These are phyloP conservation scores for Diprion similis DNA, from an alignment of 1,140 invertebrate species.

Conservation along the genomic window DNA sequence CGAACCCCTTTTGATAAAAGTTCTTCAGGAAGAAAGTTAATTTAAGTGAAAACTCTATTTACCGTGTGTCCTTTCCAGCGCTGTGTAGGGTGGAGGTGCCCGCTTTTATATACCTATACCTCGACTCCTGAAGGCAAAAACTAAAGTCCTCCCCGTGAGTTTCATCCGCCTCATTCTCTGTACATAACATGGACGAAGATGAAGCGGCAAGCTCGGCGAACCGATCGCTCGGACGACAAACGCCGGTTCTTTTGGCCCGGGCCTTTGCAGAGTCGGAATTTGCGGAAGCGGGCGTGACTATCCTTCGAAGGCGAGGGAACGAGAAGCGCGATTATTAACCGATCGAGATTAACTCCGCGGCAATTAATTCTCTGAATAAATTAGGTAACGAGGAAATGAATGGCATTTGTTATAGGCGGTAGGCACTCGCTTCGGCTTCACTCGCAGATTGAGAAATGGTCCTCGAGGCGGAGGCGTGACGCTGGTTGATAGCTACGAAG, in stretches of 20 bases:
- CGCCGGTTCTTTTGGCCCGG: not conserved
- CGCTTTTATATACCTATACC: no score
- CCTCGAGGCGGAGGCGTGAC: not conserved
- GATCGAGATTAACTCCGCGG: constrained; percentile 24
- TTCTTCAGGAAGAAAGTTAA: constrained; percentile 33
- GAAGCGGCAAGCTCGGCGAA: not conserved
- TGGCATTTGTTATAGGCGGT: constrained; percentile 19
- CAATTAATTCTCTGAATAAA: constrained; percentile 12
- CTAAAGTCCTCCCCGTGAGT: not conserved
- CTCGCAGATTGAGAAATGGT: not conserved
- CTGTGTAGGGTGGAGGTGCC: not conserved
- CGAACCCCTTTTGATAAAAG: constrained; percentile 9
- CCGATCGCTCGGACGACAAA: not conserved
- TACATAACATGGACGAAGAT: not conserved
- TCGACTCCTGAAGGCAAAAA: not conserved
- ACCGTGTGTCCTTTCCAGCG: constrained; percentile 24
- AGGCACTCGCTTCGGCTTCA: not conserved
- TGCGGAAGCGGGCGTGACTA: no score
- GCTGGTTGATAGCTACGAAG: no score
- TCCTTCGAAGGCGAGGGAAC: not conserved
- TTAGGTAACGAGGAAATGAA: constrained; percentile 19
- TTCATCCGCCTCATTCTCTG: not conserved
- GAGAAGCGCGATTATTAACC: not conserved
- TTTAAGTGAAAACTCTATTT: constrained; percentile 39
- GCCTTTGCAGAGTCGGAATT: not conserved